These are phyloP conservation scores for Nyctereutes procyonoides DNA, from an alignment of 2,113 vertebrate species.

Conservation along the genomic window DNA sequence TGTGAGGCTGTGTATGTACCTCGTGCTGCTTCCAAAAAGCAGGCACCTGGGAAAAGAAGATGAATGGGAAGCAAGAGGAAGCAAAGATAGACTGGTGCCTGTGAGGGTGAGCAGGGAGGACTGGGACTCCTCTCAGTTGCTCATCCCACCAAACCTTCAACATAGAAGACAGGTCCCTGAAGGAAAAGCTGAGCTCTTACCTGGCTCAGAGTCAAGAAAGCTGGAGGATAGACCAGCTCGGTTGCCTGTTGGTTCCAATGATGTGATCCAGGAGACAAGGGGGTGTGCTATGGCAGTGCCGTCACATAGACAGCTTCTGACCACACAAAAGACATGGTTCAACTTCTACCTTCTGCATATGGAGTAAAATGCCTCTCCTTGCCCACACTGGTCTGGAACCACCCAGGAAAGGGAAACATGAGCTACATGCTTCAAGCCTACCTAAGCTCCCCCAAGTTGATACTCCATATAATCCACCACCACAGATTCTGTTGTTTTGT, in stretches of 20 bases:
- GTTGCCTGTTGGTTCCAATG: too few relatives aligned
- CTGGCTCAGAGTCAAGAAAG: neutral
- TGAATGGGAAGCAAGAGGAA: neutral
- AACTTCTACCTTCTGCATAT: neutral
- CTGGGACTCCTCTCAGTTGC: neutral
- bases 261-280: neutral
- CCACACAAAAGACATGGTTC: fast-evolving
- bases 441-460: neutral
- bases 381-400: neutral
- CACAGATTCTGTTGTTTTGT: neutral
- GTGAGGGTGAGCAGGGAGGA: neutral
- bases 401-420: neutral
- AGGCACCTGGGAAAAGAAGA: neutral
- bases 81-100: neutral
- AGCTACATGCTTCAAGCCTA: neutral
- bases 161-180: neutral
- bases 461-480: neutral
- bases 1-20: neutral
- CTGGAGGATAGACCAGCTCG: neutral
- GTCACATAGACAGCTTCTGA: fast-evolving
- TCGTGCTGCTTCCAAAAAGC: neutral
- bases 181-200: neutral
- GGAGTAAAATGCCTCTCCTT: neutral
- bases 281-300: neutral
- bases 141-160: neutral